These are phyloP conservation scores for Hypsopygia costalis DNA, from an alignment of 2,888 invertebrate genomes.

Conservation along the genomic window DNA sequence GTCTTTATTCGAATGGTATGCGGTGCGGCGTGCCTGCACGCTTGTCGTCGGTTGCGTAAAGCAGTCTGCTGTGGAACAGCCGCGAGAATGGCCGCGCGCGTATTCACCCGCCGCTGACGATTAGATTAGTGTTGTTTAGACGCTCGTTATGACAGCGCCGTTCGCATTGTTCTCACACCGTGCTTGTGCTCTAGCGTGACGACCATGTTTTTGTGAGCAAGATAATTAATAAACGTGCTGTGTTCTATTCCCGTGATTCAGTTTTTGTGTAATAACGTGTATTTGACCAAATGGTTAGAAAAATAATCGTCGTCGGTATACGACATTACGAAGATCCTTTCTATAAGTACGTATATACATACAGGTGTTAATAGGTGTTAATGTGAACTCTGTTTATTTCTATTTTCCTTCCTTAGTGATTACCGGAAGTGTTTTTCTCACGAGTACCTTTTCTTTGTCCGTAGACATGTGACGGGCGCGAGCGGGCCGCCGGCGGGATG, in stretches of 20 bases:
- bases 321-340: constrained; percentile 72
- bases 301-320: constrained; percentile 70
- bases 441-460: constrained; percentile 43
- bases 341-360: constrained; percentile 57
- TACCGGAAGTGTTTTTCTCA: constrained; percentile 20
- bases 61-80: constrained; percentile 49
- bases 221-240: constrained; percentile 41
- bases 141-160: constrained; percentile 49
- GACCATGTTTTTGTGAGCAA: constrained; percentile 49
- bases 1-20: constrained; percentile 72
- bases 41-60: constrained; percentile 59
- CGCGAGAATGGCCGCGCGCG: constrained; percentile 44
- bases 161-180: constrained; percentile 47
- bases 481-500: constrained; percentile 76
- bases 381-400: constrained; percentile 15
- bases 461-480: constrained; percentile 70
- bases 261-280: constrained; percentile 37
- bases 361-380: constrained; percentile 16
- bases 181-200: constrained; percentile 41
- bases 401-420: constrained; percentile 20
- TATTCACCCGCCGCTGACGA: constrained; percentile 28
- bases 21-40: constrained; percentile 49
- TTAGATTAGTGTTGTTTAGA: constrained; percentile 38
- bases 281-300: constrained; percentile 64
- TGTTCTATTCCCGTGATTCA: constrained; percentile 39